A percentile compares a stretch with the other conserved stretches of the same genome.
Conservation (phyloP, 2,888 invertebrate genomes). For the Ichneumon xanthorius region DNA sequence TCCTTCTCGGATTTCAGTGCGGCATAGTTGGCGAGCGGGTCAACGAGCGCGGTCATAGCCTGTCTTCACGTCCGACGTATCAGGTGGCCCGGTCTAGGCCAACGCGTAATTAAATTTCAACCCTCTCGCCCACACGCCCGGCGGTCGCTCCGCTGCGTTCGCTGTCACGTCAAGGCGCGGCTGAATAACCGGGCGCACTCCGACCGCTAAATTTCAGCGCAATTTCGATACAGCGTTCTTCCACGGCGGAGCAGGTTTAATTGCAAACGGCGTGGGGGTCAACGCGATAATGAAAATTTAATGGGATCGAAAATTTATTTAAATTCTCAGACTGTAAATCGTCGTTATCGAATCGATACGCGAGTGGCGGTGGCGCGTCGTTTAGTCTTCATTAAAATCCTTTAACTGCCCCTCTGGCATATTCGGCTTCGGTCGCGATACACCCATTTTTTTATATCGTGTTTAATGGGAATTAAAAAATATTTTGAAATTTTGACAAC, state of each 20-base stretch:
- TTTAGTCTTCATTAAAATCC: too few relatives aligned
- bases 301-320: constrained; percentile 16
- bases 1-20: constrained; percentile 21
- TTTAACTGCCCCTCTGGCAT: too few relatives aligned
- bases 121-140: constrained; percentile 5
- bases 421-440: too few relatives aligned
- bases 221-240: constrained; percentile 49
- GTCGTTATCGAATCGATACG: background rate
- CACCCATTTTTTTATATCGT: too few relatives aligned
- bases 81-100: constrained; percentile 50
- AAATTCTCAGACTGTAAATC: background rate
- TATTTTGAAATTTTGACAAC: too few relatives aligned
- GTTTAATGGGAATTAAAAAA: too few relatives aligned
- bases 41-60: constrained; percentile 28
- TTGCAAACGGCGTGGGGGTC: constrained; percentile 23
- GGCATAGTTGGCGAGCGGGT: constrained; percentile 21
- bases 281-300: background rate
- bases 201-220: constrained; percentile 40
- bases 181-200: background rate
- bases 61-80: constrained; percentile 57
- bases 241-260: constrained; percentile 20
- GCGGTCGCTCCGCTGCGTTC: constrained; percentile 13
- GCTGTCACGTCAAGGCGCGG: constrained; percentile 53
- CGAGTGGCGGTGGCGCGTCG: background rate
- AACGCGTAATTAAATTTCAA: constrained; percentile 64